Evolutionary conservation across 2,888 invertebrate species (phyloP).

Genomic region (Asteroscopus sphinx): DNA sequence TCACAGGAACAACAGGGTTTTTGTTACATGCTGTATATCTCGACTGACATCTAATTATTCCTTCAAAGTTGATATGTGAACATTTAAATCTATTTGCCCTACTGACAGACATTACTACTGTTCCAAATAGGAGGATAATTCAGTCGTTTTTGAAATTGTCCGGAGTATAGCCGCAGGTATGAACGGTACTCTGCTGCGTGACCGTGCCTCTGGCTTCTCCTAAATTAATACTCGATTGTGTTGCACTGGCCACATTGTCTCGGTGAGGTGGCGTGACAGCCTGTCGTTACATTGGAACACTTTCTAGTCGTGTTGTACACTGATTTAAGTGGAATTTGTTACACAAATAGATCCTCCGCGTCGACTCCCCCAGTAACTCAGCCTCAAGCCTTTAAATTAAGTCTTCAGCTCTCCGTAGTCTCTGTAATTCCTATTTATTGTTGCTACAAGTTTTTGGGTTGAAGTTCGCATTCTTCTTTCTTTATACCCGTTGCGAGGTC

Average conservation of each 20-base stretch:
- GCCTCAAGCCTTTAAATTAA: slow-evolving; percentile 46
- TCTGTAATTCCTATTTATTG: slow-evolving; percentile 47
- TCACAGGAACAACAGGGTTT: too few relatives aligned
- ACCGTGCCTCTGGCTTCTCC: slow-evolving; percentile 78
- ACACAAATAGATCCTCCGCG: slow-evolving; percentile 60
- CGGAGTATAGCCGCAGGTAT: slow-evolving; percentile 75
- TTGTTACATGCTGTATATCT: too few relatives aligned
- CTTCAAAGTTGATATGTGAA: slow-evolving; percentile 30
- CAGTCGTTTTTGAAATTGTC: slow-evolving; percentile 77
- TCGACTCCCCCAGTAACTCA: slow-evolving; percentile 45
- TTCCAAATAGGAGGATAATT: slow-evolving; percentile 71
- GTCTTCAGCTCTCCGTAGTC: slow-evolving; percentile 28
- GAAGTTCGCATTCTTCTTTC: slow-evolving; percentile 51
- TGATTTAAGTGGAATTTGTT: slow-evolving; percentile 69
- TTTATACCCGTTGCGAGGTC: slow-evolving; percentile 65
- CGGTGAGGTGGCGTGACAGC: slow-evolving; percentile 73
- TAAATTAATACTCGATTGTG: slow-evolving; percentile 82
- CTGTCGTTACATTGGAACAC: slow-evolving; percentile 78
- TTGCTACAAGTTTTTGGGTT: slow-evolving; percentile 38
- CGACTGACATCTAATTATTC: slow-evolving; percentile 29
- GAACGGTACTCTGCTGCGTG: slow-evolving; percentile 81
- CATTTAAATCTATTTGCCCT: slow-evolving; percentile 55
- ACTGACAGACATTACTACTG: slow-evolving; percentile 73
- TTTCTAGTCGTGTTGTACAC: slow-evolving; percentile 75
- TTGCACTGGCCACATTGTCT: slow-evolving; percentile 75